A percentile compares a stretch with the other conserved stretches of the same genome.
Conservation (phyloP, 2,113 vertebrate species). For the Zosterops japonicus region DNA sequence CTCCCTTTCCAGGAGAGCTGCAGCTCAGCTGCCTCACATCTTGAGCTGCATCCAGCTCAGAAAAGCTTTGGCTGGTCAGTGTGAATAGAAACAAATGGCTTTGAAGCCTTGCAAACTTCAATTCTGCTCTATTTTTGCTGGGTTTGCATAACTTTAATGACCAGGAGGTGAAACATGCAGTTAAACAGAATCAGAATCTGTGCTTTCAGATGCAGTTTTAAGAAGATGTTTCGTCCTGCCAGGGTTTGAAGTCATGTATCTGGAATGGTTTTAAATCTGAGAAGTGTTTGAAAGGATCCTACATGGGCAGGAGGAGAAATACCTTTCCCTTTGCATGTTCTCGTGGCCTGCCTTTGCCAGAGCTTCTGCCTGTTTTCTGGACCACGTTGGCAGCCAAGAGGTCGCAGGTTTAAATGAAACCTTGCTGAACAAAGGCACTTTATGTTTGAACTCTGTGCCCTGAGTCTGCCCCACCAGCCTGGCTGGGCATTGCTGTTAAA, state of each 20-base stretch:
- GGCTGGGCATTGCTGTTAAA: not conserved
- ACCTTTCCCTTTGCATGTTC: constrained; percentile 5
- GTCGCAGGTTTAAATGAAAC: not conserved
- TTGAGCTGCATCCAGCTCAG: constrained; percentile 44
- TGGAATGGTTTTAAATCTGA: not conserved
- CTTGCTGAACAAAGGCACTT: constrained; percentile 43
- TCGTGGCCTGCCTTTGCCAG: not conserved
- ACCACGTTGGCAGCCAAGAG: not conserved
- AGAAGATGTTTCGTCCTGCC: not conserved
- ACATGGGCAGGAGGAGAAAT: not conserved
- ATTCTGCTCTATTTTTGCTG: constrained; percentile 38
- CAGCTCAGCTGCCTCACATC: not conserved
- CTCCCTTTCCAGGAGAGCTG: not conserved
- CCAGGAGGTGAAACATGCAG: not conserved
- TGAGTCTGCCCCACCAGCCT: not conserved
- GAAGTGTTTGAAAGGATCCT: not conserved
- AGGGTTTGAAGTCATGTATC: not conserved
- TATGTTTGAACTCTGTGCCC: constrained; percentile 48
- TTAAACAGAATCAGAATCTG: not conserved
- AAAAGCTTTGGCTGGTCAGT: constrained; percentile 22
- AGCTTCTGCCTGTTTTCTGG: not conserved
- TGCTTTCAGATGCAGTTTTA: not conserved
- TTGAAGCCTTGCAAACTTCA: not conserved
- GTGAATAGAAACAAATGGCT: constrained; percentile 4
- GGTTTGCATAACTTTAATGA: constrained; percentile 13